Evolutionary conservation across 2,888 invertebrate genomes (phyloP).

Genomic region (Prosapia bicincta): DNA sequence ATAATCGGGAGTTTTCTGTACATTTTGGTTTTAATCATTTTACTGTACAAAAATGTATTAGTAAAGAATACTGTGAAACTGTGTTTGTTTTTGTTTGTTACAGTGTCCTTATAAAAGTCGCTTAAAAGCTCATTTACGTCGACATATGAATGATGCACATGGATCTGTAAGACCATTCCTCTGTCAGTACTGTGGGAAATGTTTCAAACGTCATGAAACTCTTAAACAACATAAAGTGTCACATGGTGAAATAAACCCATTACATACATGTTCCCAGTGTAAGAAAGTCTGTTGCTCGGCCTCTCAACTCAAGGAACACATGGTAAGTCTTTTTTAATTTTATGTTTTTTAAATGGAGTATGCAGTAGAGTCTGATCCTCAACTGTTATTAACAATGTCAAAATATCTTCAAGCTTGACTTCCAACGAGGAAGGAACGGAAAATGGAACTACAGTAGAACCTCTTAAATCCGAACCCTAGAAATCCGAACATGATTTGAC

Average conservation of each 20-base stretch:
- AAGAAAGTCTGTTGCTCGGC: constrained; percentile 16
- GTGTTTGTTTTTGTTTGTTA: too few relatives aligned
- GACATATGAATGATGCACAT: constrained; percentile 26
- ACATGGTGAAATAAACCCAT: constrained; percentile 20
- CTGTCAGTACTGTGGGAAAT: constrained; percentile 28
- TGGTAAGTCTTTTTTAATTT: constrained; percentile 13
- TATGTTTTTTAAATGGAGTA: too few relatives aligned
- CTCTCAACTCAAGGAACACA: constrained; percentile 17
- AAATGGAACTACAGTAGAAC: too few relatives aligned
- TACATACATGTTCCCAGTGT: constrained; percentile 16
- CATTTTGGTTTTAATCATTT: too few relatives aligned
- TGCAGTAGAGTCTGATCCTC: too few relatives aligned
- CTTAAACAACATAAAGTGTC: constrained; percentile 23
- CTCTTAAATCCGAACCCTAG: too few relatives aligned
- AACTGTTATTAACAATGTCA: too few relatives aligned
- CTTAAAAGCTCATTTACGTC: constrained; percentile 17
- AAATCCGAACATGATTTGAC: too few relatives aligned
- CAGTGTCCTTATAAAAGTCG: constrained; percentile 28
- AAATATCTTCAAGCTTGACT: too few relatives aligned
- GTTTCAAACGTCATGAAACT: constrained; percentile 26
- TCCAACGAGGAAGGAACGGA: too few relatives aligned
- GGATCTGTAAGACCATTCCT: constrained; percentile 13
- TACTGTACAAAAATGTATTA: background rate
- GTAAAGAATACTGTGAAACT: too few relatives aligned
- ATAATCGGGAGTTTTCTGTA: background rate